Conservation (phyloP, 2,797 vertebrate genomes). For the Hephaestus fuliginosus region DNA sequence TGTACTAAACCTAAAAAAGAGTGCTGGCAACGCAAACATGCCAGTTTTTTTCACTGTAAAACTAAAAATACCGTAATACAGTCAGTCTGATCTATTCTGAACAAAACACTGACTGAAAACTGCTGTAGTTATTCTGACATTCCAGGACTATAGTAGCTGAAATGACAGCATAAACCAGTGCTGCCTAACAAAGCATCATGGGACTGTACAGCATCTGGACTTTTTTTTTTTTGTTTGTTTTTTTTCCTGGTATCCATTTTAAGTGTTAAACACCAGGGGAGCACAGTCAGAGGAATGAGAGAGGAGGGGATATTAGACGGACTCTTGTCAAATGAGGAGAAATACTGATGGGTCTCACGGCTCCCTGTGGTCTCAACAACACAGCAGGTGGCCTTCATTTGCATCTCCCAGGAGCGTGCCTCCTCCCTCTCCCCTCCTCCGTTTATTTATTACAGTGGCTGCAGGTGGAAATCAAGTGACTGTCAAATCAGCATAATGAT, state of each 20-base stretch:
- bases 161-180: constrained; percentile 25
- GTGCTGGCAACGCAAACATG: background rate
- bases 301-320: constrained; percentile 53
- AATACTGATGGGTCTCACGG: constrained; percentile 51
- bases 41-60: background rate
- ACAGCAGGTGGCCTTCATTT: constrained; percentile 75
- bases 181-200: constrained; percentile 25
- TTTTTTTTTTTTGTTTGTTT: constrained; percentile 29
- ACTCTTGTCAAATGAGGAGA: constrained; percentile 65
- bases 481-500: constrained; percentile 54
- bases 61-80: background rate
- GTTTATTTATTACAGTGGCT: constrained; percentile 65
- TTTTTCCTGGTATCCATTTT: constrained; percentile 43
- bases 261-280: constrained; percentile 57
- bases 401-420: constrained; percentile 60
- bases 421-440: constrained; percentile 24
- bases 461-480: constrained; percentile 66
- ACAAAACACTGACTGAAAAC: constrained; percentile 2
- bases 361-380: constrained; percentile 53
- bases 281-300: constrained; percentile 37
- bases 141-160: background rate
- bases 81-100: background rate
- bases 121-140: constrained; percentile 6
- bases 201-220: constrained; percentile 52
- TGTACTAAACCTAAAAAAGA: background rate